Conservation (phyloP, 2,113 vertebrate species). For the Neotragus moschatus region DNA sequence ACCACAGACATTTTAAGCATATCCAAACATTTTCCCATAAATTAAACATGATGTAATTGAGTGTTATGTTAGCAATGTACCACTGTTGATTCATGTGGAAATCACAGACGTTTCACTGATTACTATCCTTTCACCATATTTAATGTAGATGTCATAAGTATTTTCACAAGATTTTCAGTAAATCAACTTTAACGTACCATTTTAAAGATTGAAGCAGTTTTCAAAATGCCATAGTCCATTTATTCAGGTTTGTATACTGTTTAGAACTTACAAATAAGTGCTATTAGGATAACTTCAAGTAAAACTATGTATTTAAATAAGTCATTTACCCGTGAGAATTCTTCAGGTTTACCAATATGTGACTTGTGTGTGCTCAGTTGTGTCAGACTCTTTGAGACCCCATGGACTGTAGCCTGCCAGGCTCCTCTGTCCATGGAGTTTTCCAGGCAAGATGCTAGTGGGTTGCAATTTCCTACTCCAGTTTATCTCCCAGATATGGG, state of each 20-base stretch:
- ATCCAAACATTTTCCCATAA: constrained; percentile 76
- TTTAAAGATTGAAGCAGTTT: constrained; percentile 67
- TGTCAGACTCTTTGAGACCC: background rate
- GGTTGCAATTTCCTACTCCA: background rate
- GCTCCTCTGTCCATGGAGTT: background rate
- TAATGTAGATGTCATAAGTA: constrained; percentile 60
- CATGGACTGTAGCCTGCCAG: background rate
- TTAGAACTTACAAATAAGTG: constrained; percentile 54
- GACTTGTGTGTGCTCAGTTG: background rate
- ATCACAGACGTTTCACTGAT: constrained; percentile 71
- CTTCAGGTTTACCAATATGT: background rate
- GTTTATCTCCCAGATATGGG: background rate
- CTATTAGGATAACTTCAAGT: constrained; percentile 46
- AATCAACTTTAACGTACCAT: constrained; percentile 72
- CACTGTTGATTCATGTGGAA: constrained; percentile 77
- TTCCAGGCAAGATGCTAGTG: background rate
- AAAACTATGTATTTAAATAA: constrained; percentile 36
- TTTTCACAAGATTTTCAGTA: constrained; percentile 65
- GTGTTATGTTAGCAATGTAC: constrained; percentile 65
- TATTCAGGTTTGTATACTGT: constrained; percentile 46
- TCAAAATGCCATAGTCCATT: background rate
- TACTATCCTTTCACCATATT: constrained; percentile 71
- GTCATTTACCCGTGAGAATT: background rate
- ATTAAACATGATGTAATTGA: constrained; percentile 78
- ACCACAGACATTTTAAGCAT: constrained; percentile 71